Conservation (phyloP, 2,797 vertebrate species). For the Amphiprion clarkii region DNA sequence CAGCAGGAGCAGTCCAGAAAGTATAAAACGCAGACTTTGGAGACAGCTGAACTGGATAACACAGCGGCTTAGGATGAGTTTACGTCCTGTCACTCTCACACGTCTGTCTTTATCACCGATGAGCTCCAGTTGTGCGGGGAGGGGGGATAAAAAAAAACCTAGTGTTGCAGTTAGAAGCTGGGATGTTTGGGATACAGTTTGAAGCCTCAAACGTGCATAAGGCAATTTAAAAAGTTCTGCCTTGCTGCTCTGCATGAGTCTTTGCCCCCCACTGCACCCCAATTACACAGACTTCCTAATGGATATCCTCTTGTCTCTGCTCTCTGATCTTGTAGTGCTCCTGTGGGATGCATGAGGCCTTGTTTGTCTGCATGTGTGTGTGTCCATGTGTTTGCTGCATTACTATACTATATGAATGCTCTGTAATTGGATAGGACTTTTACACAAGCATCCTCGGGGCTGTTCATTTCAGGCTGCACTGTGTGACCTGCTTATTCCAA, state of each 20-base stretch:
- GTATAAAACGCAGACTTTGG: conserved; percentile 15
- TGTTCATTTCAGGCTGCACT: conserved; percentile 43
- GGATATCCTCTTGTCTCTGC: conserved; percentile 76
- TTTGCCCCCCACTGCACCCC: conserved; percentile 46
- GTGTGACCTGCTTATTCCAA: conserved; percentile 36
- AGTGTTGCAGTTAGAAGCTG: conserved; percentile 22
- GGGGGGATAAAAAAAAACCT: conserved; percentile 40
- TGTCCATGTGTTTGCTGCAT: conserved; percentile 20
- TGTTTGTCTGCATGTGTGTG: conserved; percentile 48
- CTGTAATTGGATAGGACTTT: conserved; percentile 55
- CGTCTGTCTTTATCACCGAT: conserved; percentile 42
- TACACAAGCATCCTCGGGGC: conserved; percentile 24
- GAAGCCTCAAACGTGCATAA: conserved; percentile 1
- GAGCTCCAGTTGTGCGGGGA: conserved; percentile 38
- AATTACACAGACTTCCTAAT: conserved; percentile 79
- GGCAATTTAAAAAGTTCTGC: conserved; percentile 31
- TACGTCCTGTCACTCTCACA: conserved; percentile 49
- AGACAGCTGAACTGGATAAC: conserved; percentile 60
- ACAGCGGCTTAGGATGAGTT: conserved; percentile 50
- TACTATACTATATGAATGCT: conserved; percentile 20
- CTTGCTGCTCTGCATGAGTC: conserved; percentile 38
- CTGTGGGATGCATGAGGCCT: conserved; percentile 46
- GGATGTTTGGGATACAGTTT: background rate
- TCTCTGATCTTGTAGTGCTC: conserved; percentile 62
- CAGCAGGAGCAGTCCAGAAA: conserved; percentile 3